Evolutionary conservation across 2,797 vertebrate genomes (phyloP), one percentile per base, ranked within the genome.

Genomic region (Dendrocincla tyrannina): DNA sequence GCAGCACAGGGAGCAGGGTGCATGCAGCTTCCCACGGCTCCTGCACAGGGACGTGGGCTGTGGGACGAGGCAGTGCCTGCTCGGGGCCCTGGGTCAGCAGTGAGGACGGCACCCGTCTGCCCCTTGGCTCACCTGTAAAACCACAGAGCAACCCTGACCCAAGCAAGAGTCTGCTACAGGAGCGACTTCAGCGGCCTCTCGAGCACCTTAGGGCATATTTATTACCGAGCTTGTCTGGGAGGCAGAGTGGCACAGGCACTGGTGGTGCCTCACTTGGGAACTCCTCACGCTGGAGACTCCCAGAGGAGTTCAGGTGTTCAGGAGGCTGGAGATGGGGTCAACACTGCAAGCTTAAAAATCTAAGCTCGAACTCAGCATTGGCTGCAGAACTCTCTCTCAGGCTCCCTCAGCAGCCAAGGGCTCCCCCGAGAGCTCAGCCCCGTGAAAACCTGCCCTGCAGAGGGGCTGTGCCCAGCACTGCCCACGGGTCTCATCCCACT

Each of bases 31-130:
- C 69, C 49, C 60, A 59, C 15, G 12, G 72, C 60, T 53, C 60
- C 91, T 46, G 5, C 27, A 73, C 69, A 81, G 63, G 42, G 15
- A 70, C 27, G 17, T 37, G 58, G 72, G 55, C 73, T 78, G 59
- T 33, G 81, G 53, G 46, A 52, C 80, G 74, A 55, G 86, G 60
- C 80, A 89, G 47, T 41, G 55, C 85, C 90, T 77, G 92, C 84
- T 53, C 42, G 18, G 42, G 18, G 42, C 18, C 18, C 42, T 10
- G 17, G 50, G 28, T 24, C 46, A 47, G 46, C 46, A 47, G 46
- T 23, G 23, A 24, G 46, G 23, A 47, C 14, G 46, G 33, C 27
- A 41, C 7, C 1, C 41, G 27, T 50, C 95, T 56, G 93, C 91
- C 89, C 87, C 78, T 66, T 58, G 24, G 60, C 68, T 89, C 27